Base-by-base conservation (phyloP, 2,797 vertebrate species). In the Odontamblyopus lacepedii region DNA sequence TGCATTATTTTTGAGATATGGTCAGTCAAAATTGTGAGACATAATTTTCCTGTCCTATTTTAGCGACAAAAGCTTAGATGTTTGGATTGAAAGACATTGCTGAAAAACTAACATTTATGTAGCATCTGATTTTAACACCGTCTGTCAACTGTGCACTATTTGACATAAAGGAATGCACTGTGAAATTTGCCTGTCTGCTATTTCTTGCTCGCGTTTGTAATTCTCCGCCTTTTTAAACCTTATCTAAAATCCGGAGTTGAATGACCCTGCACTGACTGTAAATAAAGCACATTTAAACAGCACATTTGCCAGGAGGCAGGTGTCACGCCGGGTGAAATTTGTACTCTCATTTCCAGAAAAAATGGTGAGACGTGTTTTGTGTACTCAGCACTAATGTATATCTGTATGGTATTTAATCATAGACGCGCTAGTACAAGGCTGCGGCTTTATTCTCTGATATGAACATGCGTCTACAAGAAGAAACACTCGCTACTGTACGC, bases 221-320 rank as follows among this genome's bases (percentile, higher is more conserved):
- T n/a, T 30, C 13, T 29, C 38, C n/a, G 35, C 63, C 18, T 53
- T 53, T 67, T 12, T 4, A 32, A 67, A 18, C 65, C 4, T 30
- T 12, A 53, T 55, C 50, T 67, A 27, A 51, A 66, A 66, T 15
- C 16, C 1, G 18, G 41, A 53, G 27, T 67, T 51, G 64, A 51
- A 55, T 12, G 19, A 53, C 8, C 29, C 6, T n/a, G 16, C 48
- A 19, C 6, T 26, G 51, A 30, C 30, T 78, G 73, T 69, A 78
- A 26, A 74, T 65, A 15, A 72, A 71, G 62, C 6, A 16, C n/a
- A 72, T 63, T 71, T 48, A 27, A 35, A 35, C 51, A 35, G 44
- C 51, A 51, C 2, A 3, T 78, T 79, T 65, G 29, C 35, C 8
- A 35, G 63, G 64, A 70, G 66, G 61, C 57, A 77, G 76, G 59